phyloP scores from a whole-genome alignment of 1,140 invertebrate genomes.

The Apis laboriosa region DNA sequence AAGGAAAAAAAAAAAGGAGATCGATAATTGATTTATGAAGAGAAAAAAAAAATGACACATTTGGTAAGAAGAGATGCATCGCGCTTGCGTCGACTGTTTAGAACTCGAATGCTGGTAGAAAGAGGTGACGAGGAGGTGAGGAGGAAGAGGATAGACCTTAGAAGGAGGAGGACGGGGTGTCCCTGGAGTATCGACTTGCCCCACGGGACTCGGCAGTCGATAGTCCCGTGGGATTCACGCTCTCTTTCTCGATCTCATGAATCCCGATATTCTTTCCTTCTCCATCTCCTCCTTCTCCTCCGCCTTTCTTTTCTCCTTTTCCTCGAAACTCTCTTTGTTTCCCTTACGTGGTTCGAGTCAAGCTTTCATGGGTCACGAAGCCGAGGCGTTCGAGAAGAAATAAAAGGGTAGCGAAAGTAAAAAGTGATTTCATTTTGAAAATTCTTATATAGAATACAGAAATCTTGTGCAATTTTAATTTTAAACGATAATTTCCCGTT shows the following conservation, averaged over 20 bases:
- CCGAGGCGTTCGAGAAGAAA: constrained; percentile 28
- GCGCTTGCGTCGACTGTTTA: constrained; percentile 78
- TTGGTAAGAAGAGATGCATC: constrained; percentile 30
- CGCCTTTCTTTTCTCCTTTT: constrained; percentile 46
- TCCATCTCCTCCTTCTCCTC: constrained; percentile 29
- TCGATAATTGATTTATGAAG: constrained; percentile 31
- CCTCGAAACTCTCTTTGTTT: constrained; percentile 37
- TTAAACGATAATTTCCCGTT: no score
- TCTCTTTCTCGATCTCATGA: constrained; percentile 64
- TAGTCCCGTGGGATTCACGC: constrained; percentile 79
- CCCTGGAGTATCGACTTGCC: constrained; percentile 80
- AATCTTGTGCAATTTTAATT: no score
- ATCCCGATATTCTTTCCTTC: constrained; percentile 16
- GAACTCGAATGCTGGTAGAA: constrained; percentile 73
- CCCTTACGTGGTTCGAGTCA: constrained; percentile 8
- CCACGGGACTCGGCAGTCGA: constrained; percentile 80
- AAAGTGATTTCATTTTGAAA: constrained; percentile 42
- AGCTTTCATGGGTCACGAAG: constrained; percentile 48
- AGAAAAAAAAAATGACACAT: constrained; percentile 60
- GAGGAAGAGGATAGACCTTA: constrained; percentile 60
- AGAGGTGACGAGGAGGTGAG: constrained; percentile 69
- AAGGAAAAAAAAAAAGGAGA: neutral
- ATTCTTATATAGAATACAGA: neutral
- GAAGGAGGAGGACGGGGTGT: constrained; percentile 69
- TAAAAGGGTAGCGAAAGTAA: constrained; percentile 29